Evolutionary conservation across 2,113 vertebrate species (phyloP).

Genomic region (Chamaea fasciata): DNA sequence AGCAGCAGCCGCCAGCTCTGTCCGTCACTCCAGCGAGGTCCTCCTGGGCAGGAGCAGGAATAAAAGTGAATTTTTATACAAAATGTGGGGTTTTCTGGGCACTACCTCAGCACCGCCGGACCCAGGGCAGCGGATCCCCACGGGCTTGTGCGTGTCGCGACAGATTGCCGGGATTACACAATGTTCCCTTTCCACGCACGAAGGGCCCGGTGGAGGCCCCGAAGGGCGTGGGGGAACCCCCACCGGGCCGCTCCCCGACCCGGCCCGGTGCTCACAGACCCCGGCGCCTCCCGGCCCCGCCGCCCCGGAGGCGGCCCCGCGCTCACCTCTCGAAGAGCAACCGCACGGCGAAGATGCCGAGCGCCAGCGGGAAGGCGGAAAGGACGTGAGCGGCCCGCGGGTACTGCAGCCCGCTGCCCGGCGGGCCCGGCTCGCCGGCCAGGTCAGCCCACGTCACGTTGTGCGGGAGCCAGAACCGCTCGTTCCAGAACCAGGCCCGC

Average conservation of each 20-base stretch:
- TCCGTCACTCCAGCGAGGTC: neutral
- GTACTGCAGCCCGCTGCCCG: constrained; percentile 53
- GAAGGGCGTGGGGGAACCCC: no score
- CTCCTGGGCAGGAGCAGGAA: neutral
- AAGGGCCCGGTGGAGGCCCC: neutral
- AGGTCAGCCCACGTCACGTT: constrained; percentile 96
- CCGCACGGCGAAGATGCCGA: constrained; percentile 84
- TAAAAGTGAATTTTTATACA: neutral
- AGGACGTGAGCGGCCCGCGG: constrained; percentile 84
- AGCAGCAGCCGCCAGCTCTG: neutral
- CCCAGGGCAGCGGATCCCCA: neutral
- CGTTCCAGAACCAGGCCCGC: constrained; percentile 94
- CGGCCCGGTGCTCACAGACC: neutral
- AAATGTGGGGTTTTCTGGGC: neutral
- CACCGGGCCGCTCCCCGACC: neutral
- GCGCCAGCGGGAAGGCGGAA: constrained; percentile 82
- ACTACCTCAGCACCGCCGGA: neutral
- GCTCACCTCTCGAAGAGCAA: constrained; percentile 91
- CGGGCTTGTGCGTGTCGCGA: neutral
- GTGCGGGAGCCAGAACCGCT: constrained; percentile 92
- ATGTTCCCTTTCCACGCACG: neutral
- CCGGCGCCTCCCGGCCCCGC: neutral
- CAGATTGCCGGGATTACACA: neutral
- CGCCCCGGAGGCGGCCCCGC: neutral
- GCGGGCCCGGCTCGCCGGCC: constrained; percentile 77